A percentile compares a stretch with the other conserved stretches of the same genome.
These are phyloP conservation scores for Aradophagus sp. DNA, from an alignment of 1,140 invertebrate genomes.

Conservation along the genomic window DNA sequence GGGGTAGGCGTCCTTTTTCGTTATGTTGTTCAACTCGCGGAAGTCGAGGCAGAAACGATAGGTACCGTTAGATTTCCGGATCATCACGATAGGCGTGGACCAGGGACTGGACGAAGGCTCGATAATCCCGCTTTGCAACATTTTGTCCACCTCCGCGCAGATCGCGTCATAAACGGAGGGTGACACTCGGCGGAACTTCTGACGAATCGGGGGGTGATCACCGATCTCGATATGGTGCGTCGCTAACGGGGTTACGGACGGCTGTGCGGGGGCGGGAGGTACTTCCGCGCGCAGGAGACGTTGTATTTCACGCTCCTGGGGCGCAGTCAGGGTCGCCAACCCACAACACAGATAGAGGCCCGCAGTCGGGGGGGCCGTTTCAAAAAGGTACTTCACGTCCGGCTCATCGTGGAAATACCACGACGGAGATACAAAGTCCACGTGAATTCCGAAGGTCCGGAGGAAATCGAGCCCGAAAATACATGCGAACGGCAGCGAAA, in stretches of 20 bases:
- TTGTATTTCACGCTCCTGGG: not conserved
- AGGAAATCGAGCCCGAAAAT: conserved; percentile 16
- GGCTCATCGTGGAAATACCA: conserved; percentile 9
- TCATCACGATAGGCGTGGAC: not conserved
- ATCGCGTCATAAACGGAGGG: not conserved
- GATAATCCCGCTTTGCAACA: conserved; percentile 26
- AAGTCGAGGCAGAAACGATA: conserved; percentile 53
- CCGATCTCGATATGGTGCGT: not conserved
- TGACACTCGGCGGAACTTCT: not conserved
- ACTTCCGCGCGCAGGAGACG: not conserved
- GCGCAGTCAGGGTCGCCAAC: not conserved
- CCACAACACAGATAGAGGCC: not conserved
- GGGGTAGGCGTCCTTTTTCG: conserved; percentile 7
- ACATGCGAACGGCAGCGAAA: conserved; percentile 1
- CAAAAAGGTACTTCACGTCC: not conserved
- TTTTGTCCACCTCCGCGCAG: not conserved
- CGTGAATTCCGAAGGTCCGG: not conserved
- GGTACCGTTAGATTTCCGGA: conserved; percentile 22
- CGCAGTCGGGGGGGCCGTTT: too few relatives aligned
- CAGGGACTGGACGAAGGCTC: not conserved
- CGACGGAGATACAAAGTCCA: conserved; percentile 1
- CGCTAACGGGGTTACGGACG: not conserved
- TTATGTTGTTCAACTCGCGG: conserved; percentile 31
- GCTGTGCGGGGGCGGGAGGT: not conserved
- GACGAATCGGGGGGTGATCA: not conserved